A percentile compares a stretch with the other conserved stretches of the same genome.
Evolutionary conservation across 2,113 vertebrate species (phyloP).

Genomic region (Hydrolagus affinis): DNA sequence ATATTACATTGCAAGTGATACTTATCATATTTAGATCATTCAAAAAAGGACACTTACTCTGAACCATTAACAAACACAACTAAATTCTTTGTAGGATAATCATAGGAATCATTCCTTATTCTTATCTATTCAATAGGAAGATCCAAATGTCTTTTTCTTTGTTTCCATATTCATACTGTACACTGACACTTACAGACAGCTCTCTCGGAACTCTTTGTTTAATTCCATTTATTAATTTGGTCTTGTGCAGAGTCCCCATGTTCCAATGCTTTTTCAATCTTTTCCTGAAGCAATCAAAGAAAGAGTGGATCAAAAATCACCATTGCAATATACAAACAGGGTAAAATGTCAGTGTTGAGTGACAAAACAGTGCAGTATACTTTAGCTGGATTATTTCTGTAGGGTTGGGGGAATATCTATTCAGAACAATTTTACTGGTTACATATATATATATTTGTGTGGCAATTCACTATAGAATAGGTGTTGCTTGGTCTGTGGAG

Average conservation of each 20-base stretch:
- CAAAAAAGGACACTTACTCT: neutral
- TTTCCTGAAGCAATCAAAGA: neutral
- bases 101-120: neutral
- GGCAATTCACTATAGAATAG: neutral
- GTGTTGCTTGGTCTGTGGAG: neutral
- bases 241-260: conserved; percentile 14
- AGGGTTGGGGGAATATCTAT: neutral
- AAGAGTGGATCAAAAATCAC: neutral
- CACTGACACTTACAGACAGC: neutral
- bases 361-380: neutral
- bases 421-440: neutral
- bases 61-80: neutral
- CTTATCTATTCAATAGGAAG: neutral
- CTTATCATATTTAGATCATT: neutral
- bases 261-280: neutral
- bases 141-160: neutral
- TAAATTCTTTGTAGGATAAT: neutral
- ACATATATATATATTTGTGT: neutral
- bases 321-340: neutral
- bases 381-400: neutral
- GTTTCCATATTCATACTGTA: neutral
- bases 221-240: neutral
- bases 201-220: neutral
- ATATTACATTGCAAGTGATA: neutral
- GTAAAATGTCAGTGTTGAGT: neutral